These are phyloP conservation scores for Himalopsyche tibetana DNA, from an alignment of 2,888 invertebrate species.

Conservation along the genomic window DNA sequence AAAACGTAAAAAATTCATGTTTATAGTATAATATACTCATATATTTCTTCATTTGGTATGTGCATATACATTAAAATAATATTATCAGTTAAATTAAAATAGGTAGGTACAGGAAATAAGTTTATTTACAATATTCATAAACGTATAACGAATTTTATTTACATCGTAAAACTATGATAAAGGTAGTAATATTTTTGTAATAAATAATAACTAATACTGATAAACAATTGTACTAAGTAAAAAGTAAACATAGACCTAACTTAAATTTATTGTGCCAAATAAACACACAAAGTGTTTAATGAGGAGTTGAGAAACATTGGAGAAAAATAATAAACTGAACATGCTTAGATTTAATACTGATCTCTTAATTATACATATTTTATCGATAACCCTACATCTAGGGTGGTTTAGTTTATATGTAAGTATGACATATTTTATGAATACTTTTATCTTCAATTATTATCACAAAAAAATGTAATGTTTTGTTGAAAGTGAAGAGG, in stretches of 20 bases:
- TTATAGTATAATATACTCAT: conserved; percentile 37
- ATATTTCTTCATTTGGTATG: conserved; percentile 56
- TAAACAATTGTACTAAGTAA: conserved; percentile 54
- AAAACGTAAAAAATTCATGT: not conserved
- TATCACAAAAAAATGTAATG: conserved; percentile 53
- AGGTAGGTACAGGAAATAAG: conserved; percentile 15
- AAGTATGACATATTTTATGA: conserved; percentile 32
- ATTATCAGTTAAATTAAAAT: not conserved
- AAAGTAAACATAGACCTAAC: not conserved
- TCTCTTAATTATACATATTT: not conserved
- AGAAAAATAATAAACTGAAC: no score
- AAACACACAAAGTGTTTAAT: no score
- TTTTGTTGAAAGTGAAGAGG: conserved; percentile 52
- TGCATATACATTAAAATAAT: conserved; percentile 46
- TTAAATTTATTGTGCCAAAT: no score
- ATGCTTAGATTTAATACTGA: not conserved
- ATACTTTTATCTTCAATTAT: conserved; percentile 28
- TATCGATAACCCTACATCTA: not conserved
- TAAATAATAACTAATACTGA: conserved; percentile 59
- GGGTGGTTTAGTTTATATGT: not conserved
- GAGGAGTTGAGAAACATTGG: no score
- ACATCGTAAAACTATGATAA: conserved; percentile 13
- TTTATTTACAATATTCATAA: not conserved
- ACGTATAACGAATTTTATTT: conserved; percentile 11
- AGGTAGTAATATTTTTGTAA: conserved; percentile 25